These are phyloP conservation scores for Apodemus agrarius DNA, from an alignment of 2,797 vertebrate genomes.

Conservation along the genomic window DNA sequence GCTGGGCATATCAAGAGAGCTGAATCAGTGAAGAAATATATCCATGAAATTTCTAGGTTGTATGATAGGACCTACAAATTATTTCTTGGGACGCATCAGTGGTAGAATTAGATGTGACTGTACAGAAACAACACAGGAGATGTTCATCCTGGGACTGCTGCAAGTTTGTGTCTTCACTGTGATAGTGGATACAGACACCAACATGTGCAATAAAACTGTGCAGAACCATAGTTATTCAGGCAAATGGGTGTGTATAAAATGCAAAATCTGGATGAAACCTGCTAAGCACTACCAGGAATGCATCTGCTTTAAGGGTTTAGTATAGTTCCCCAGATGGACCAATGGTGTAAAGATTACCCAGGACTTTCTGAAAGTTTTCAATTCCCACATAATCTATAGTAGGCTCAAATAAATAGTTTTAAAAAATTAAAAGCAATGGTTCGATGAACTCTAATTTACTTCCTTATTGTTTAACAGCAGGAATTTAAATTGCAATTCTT, in stretches of 20 bases:
- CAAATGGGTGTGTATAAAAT: not conserved
- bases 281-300: not conserved
- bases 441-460: not conserved
- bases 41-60: not conserved
- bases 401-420: not conserved
- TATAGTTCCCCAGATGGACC: no score
- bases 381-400: not conserved
- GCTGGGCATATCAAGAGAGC: not conserved
- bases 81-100: not conserved
- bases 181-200: not conserved
- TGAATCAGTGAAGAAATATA: not conserved
- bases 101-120: not conserved
- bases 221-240: not conserved
- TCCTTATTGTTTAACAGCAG: not conserved
- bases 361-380: not conserved
- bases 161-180: not conserved
- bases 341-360: not conserved
- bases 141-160: not conserved
- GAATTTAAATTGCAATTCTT: not conserved
- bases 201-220: not conserved
- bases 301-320: not conserved
- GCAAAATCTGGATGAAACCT: not conserved
- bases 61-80: no score
- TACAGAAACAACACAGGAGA: accelerated
- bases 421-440: not conserved